phyloP scores from a whole-genome alignment of 1,140 invertebrate species.

The Drosophila funebris region DNA sequence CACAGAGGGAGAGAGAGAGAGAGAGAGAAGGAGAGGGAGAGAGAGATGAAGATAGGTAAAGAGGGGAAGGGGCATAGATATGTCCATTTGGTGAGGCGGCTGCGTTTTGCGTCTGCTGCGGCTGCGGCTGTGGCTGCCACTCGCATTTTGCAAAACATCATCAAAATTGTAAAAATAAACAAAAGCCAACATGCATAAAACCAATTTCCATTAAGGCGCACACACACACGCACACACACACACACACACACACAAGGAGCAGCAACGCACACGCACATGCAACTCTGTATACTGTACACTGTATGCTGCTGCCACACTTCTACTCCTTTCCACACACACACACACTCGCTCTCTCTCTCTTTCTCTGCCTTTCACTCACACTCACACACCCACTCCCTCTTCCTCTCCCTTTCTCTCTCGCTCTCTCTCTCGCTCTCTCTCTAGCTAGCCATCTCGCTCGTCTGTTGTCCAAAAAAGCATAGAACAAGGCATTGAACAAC shows the following conservation, averaged over 20 bases:
- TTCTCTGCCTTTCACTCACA: conserved; percentile 38
- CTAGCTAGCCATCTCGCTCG: conserved; percentile 33
- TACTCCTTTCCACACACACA: background rate
- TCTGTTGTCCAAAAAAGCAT: conserved; percentile 43
- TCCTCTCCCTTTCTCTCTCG: conserved; percentile 8
- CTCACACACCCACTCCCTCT: conserved; percentile 21
- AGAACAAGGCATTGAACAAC: conserved; percentile 47
- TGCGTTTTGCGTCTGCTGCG: conserved; percentile 41
- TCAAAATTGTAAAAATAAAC: conserved; percentile 83
- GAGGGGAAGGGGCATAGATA: background rate
- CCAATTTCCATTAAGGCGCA: conserved; percentile 78
- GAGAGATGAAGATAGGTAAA: background rate
- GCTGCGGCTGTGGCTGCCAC: conserved; percentile 59
- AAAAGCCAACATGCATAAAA: conserved; percentile 82
- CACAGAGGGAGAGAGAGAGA: background rate
- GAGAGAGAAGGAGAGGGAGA: background rate
- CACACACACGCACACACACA: conserved; percentile 23
- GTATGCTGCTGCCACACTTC: conserved; percentile 3
- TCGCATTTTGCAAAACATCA: conserved; percentile 81
- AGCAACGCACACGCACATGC: conserved; percentile 52
- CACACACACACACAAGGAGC: conserved; percentile 26
- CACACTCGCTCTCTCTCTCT: conserved; percentile 10
- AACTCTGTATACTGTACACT: conserved; percentile 27
- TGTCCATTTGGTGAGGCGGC: conserved; percentile 50
- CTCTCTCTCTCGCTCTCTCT: conserved; percentile 28